A percentile compares a stretch with the other conserved stretches of the same genome.
Evolutionary conservation across 2,888 invertebrate species (phyloP).

Genomic region (Drosophila fulvimacula): DNA sequence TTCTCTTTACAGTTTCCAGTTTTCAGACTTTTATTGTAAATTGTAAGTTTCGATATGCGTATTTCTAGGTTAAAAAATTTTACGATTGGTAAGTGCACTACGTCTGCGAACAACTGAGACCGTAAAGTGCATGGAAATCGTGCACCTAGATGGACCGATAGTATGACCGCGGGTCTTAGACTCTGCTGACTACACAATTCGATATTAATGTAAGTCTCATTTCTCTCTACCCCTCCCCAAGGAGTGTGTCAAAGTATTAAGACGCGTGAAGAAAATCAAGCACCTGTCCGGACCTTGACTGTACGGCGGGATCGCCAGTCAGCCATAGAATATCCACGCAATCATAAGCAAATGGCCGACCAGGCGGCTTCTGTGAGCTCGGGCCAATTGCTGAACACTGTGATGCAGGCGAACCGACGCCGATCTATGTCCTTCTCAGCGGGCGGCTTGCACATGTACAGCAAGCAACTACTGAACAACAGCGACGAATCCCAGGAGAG

Average conservation of each 20-base stretch:
- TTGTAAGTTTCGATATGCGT: conserved; percentile 1
- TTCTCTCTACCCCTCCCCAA: not conserved
- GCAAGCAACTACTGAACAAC: not conserved
- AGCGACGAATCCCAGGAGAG: not conserved
- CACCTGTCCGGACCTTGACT: conserved; percentile 45
- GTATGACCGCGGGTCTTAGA: not conserved
- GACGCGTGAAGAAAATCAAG: conserved; percentile 36
- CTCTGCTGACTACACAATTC: not conserved
- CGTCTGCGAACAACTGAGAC: not conserved
- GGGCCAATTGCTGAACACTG: conserved; percentile 37
- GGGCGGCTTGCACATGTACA: conserved; percentile 23
- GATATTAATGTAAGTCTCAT: not conserved
- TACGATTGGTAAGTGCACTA: not conserved
- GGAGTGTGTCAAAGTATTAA: conserved; percentile 3
- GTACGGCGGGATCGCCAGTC: not conserved
- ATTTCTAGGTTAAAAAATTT: not conserved
- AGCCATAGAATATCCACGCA: conserved; percentile 36
- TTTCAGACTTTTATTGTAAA: not conserved
- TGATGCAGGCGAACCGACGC: conserved; percentile 53
- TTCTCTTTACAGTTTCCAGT: not conserved
- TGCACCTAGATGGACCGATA: not conserved
- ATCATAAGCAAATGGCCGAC: conserved; percentile 54
- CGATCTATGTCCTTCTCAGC: conserved; percentile 57
- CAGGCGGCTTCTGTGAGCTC: conserved; percentile 28
- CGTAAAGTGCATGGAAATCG: too few species aligned